Percentiles rank a stretch among this genome's conserved stretches.
These are phyloP conservation scores for Callyntrura guangdongensis DNA, from an alignment of 2,888 invertebrate species.

Conservation along the genomic window DNA sequence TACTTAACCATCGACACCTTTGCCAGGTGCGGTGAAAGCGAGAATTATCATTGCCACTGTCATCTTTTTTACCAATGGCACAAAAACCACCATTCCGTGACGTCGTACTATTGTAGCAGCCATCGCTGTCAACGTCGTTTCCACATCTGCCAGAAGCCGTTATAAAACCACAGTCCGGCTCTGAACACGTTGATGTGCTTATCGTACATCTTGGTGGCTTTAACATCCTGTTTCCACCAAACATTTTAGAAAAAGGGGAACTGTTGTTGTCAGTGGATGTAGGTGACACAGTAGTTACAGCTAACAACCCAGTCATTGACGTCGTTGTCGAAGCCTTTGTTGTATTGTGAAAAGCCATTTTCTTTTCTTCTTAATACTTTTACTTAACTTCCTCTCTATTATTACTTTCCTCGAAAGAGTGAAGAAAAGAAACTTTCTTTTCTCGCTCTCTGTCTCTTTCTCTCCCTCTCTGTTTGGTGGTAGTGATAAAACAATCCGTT, in stretches of 20 bases:
- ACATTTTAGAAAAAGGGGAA: background rate
- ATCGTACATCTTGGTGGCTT: constrained; percentile 56
- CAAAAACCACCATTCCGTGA: constrained; percentile 18
- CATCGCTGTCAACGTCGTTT: constrained; percentile 7
- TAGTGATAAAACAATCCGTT: constrained; percentile 37
- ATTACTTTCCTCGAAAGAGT: constrained; percentile 62
- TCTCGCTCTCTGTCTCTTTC: too few species aligned
- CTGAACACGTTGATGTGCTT: constrained; percentile 37
- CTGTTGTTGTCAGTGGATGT: constrained; percentile 32
- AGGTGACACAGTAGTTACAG: constrained; percentile 39
- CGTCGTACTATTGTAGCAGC: constrained; percentile 12
- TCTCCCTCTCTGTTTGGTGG: too few species aligned
- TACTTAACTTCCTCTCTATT: constrained; percentile 44
- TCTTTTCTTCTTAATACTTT: constrained; percentile 64
- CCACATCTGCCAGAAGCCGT: background rate
- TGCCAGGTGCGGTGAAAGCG: constrained; percentile 74
- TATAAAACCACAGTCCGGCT: constrained; percentile 24
- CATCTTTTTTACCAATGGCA: constrained; percentile 38
- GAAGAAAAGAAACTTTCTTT: constrained; percentile 25
- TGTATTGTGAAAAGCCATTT: constrained; percentile 73
- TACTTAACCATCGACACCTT: constrained; percentile 74
- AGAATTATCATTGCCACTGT: constrained; percentile 57
- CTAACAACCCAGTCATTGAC: constrained; percentile 41
- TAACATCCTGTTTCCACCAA: constrained; percentile 63
- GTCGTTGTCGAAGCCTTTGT: constrained; percentile 56